phyloP scores from a whole-genome alignment of 2,113 vertebrate species.

The Colaptes auratus region DNA sequence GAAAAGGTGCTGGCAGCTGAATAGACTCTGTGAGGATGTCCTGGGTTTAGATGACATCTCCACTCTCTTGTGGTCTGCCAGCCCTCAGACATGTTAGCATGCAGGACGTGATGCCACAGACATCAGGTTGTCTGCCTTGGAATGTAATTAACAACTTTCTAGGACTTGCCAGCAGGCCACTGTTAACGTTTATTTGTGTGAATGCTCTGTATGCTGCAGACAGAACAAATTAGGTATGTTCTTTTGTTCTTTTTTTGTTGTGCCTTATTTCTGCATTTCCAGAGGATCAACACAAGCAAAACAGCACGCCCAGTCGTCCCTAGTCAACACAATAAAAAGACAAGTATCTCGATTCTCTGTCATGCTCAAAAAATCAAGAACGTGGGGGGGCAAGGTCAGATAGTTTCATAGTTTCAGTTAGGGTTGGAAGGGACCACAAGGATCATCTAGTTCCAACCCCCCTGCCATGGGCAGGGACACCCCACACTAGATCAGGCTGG shows the following conservation, averaged over 20 bases:
- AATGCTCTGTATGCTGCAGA: neutral
- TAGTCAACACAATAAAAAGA: neutral
- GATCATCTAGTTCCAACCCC: too few species aligned
- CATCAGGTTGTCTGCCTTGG: neutral
- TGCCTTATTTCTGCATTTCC: neutral
- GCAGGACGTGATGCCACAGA: neutral
- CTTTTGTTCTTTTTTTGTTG: too few species aligned
- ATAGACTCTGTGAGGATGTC: neutral
- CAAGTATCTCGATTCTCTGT: neutral
- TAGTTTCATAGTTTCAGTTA: too few species aligned
- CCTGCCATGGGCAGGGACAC: too few species aligned
- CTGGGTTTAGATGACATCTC: neutral
- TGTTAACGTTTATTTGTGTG: neutral
- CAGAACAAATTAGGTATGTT: rapidly evolving
- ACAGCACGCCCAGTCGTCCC: neutral
- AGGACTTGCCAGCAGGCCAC: neutral
- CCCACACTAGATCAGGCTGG: too few species aligned
- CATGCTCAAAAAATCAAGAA: neutral
- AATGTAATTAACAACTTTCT: neutral
- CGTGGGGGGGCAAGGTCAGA: neutral
- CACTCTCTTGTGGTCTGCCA: neutral
- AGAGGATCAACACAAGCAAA: neutral
- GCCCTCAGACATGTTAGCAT: neutral
- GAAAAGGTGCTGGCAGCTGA: neutral
- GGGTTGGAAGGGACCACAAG: too few species aligned